Percentiles rank a stretch among this genome's conserved stretches.
Evolutionary conservation across 2,113 vertebrate genomes (phyloP).

Genomic region (Antechinus stuartii): DNA sequence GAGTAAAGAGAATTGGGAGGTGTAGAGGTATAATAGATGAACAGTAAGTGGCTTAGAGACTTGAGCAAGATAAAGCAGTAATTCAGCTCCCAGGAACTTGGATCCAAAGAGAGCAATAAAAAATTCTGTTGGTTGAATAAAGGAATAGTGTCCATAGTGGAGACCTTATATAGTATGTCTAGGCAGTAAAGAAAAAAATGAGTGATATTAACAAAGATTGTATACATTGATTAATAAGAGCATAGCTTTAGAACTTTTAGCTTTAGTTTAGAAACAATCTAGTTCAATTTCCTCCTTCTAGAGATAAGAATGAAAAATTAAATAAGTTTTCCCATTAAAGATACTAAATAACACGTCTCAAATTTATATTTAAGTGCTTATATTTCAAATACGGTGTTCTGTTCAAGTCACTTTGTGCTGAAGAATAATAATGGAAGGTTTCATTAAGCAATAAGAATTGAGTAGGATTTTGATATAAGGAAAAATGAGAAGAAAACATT

Average conservation of each 20-base stretch:
- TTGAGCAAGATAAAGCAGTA: neutral
- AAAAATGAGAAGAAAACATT: too few species aligned
- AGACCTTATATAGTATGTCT: too few species aligned
- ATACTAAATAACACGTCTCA: neutral
- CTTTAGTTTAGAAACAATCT: neutral
- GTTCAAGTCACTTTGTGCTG: neutral
- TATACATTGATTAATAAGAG: neutral
- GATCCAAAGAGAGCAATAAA: neutral
- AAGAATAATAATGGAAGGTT: neutral
- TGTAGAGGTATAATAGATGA: neutral
- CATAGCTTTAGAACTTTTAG: neutral
- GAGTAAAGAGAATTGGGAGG: neutral
- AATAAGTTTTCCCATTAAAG: neutral
- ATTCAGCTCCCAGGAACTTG: neutral
- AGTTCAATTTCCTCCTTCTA: neutral
- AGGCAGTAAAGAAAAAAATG: neutral
- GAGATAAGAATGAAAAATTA: neutral
- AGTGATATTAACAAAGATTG: neutral
- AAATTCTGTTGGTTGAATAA: neutral
- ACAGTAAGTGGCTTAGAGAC: neutral
- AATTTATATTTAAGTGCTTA: neutral
- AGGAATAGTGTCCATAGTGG: neutral
- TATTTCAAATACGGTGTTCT: neutral
- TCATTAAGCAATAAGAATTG: neutral
- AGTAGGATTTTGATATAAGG: neutral